Conservation (phyloP, 2,888 invertebrate species). For the Dromius quadrimaculatus region DNA sequence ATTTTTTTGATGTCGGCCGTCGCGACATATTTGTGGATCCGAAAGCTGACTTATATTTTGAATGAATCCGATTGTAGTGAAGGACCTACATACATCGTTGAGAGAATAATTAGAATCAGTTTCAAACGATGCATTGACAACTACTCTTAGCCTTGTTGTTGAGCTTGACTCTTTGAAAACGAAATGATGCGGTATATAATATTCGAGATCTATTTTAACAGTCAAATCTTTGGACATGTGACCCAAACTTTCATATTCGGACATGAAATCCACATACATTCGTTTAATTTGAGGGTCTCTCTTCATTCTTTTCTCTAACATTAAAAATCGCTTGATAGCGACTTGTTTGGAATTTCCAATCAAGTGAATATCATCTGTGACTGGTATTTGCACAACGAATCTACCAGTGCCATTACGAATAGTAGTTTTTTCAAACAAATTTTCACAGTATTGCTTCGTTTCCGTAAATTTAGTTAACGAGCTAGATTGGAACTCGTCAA, state of each 20-base stretch:
- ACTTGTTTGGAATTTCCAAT: background rate
- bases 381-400: background rate
- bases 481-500: background rate
- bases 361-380: background rate
- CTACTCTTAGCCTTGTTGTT: background rate
- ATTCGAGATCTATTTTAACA: background rate
- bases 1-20: slow-evolving; percentile 19
- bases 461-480: background rate
- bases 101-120: background rate
- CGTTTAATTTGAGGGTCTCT: background rate
- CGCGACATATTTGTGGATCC: background rate
- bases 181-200: slow-evolving; percentile 32
- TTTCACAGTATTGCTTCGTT: background rate
- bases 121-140: slow-evolving; percentile 7
- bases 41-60: slow-evolving; percentile 2
- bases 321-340: background rate
- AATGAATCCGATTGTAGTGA: slow-evolving; percentile 6
- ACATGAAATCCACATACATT: background rate
- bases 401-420: background rate
- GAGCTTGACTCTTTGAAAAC: slow-evolving; percentile 4
- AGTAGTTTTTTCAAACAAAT: background rate
- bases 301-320: background rate
- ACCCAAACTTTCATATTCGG: background rate
- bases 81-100: slow-evolving; percentile 18
- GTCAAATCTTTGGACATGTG: background rate